Percentiles rank a stretch among this genome's conserved stretches.
Conservation (phyloP, 2,888 invertebrate species). For the Pachycephus smyrnensis region DNA sequence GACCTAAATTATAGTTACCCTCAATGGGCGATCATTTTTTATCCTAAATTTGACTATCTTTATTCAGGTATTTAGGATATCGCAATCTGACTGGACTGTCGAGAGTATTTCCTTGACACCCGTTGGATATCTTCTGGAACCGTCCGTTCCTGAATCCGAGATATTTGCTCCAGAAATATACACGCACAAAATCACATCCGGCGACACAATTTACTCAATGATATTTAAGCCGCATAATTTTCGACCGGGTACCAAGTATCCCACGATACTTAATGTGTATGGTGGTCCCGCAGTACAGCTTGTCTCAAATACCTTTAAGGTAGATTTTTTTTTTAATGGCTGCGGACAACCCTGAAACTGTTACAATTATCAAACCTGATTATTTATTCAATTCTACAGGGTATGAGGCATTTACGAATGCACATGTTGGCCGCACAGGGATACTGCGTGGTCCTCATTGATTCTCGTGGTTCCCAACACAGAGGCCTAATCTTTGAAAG, state of each 20-base stretch:
- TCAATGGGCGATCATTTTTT: background rate
- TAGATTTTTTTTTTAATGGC: conserved; percentile 53
- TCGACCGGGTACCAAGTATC: conserved; percentile 78
- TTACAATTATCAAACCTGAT: background rate
- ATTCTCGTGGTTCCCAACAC: conserved; percentile 95
- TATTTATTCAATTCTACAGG: conserved; percentile 69
- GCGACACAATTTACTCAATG: conserved; percentile 85
- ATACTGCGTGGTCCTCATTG: conserved; percentile 95
- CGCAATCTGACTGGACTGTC: conserved; percentile 77
- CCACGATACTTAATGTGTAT: conserved; percentile 96
- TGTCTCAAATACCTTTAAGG: conserved; percentile 95
- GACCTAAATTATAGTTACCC: background rate
- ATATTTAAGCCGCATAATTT: conserved; percentile 87
- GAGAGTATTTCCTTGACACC: conserved; percentile 77
- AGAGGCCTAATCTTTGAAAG: conserved; percentile 93
- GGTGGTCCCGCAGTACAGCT: conserved; percentile 99
- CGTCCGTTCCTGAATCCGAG: conserved; percentile 71
- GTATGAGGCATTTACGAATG: conserved; percentile 90
- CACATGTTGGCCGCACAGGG: conserved; percentile 96
- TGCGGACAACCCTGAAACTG: background rate
- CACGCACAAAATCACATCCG: conserved; percentile 76
- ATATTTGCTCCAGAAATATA: conserved; percentile 80
- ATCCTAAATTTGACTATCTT: background rate
- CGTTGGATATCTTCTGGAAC: conserved; percentile 79
- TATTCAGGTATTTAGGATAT: conserved; percentile 75